Percentiles rank a stretch among this genome's conserved stretches.
Conservation (phyloP, 2,888 invertebrate species). For the Acleris cristana region DNA sequence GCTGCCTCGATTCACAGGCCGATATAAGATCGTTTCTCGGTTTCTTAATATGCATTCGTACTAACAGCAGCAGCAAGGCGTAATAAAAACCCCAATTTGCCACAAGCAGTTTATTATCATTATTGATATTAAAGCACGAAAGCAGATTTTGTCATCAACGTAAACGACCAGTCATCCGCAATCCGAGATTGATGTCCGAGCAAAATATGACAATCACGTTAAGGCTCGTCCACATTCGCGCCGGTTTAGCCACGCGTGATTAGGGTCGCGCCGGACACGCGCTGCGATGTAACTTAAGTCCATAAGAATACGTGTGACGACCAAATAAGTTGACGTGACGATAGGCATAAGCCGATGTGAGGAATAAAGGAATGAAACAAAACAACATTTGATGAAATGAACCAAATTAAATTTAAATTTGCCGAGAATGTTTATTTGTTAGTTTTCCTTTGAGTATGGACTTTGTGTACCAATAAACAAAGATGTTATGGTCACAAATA, state of each 20-base stretch:
- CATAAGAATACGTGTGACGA: neutral
- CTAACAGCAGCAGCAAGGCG: too few relatives aligned
- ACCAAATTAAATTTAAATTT: too few relatives aligned
- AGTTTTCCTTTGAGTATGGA: too few relatives aligned
- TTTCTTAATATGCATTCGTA: too few relatives aligned
- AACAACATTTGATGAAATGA: too few relatives aligned
- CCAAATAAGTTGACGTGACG: conserved; percentile 8
- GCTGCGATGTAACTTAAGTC: conserved; percentile 19
- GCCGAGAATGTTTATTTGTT: too few relatives aligned
- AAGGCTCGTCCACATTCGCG: conserved; percentile 36
- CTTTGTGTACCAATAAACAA: too few relatives aligned
- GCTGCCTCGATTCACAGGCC: too few relatives aligned
- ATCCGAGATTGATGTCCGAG: conserved; percentile 31
- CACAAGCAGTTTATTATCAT: neutral
- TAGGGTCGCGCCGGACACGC: conserved; percentile 45
- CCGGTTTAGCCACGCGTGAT: conserved; percentile 47
- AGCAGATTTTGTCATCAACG: conserved; percentile 14
- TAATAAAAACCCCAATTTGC: neutral
- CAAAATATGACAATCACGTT: conserved; percentile 37
- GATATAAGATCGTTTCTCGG: too few relatives aligned
- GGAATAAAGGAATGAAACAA: too few relatives aligned
- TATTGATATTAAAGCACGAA: conserved; percentile 3
- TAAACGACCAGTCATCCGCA: conserved; percentile 29
- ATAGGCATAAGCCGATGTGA: too few relatives aligned
- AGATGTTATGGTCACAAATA: too few relatives aligned